Evolutionary conservation across 2,888 invertebrate species (phyloP).

Genomic region (Uropetala carovei): DNA sequence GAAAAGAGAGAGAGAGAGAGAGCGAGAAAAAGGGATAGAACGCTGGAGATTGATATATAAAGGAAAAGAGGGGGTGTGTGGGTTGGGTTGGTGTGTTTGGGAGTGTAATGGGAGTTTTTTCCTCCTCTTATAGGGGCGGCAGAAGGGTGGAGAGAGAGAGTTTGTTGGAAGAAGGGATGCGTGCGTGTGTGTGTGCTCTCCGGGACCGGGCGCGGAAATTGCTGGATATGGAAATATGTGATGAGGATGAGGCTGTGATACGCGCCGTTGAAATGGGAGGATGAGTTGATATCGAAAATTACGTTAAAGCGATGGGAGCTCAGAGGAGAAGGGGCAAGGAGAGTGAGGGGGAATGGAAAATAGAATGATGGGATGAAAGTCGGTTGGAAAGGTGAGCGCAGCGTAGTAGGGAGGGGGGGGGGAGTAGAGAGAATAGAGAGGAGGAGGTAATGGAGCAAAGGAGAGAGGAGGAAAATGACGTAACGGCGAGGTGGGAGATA

Average conservation of each 20-base stretch:
- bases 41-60: slow-evolving; percentile 11
- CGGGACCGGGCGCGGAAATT: slow-evolving; percentile 14
- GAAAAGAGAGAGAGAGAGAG: neutral
- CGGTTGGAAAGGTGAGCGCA: neutral
- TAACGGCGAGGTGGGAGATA: neutral
- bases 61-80: neutral
- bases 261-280: neutral
- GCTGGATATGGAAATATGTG: slow-evolving; percentile 56
- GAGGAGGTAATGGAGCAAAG: neutral
- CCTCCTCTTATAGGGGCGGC: neutral
- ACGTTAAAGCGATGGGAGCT: slow-evolving; percentile 30
- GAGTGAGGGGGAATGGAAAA: neutral
- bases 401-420: neutral
- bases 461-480: neutral
- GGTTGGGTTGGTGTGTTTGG: slow-evolving; percentile 6
- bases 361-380: neutral
- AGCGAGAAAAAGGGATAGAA: neutral
- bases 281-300: slow-evolving; percentile 17
- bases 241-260: slow-evolving; percentile 11
- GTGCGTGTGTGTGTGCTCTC: neutral
- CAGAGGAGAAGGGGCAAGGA: neutral
- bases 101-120: slow-evolving; percentile 47
- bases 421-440: too few relatives aligned
- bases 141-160: neutral
- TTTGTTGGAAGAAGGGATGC: neutral